phyloP scores from a whole-genome alignment of 2,888 invertebrate genomes.

The Tetheella fluctuosa region DNA sequence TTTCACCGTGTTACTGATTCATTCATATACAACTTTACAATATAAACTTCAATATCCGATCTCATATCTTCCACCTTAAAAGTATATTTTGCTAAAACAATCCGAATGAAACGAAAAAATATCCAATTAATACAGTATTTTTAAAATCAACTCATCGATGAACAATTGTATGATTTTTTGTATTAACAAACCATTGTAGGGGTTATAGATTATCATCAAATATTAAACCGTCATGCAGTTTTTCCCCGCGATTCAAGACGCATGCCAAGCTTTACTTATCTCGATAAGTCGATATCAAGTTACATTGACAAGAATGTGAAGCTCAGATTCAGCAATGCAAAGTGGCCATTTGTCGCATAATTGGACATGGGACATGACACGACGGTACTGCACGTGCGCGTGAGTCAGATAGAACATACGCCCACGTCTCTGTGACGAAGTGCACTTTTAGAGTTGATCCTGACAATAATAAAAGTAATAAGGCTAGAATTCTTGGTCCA shows the following conservation, averaged over 20 bases:
- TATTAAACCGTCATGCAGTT: too few relatives aligned
- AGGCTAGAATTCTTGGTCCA: not conserved
- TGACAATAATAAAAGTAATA: slow-evolving; percentile 4
- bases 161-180: too few relatives aligned
- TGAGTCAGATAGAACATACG: slow-evolving; percentile 49
- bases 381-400: slow-evolving; percentile 58
- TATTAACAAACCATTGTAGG: too few relatives aligned
- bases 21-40: too few relatives aligned
- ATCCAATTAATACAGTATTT: too few relatives aligned
- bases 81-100: too few relatives aligned
- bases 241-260: slow-evolving; percentile 13
- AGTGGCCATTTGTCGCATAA: slow-evolving; percentile 53
- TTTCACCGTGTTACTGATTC: too few relatives aligned
- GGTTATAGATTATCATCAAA: too few relatives aligned
- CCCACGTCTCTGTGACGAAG: slow-evolving; percentile 27
- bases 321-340: slow-evolving; percentile 34
- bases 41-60: too few relatives aligned
- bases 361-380: slow-evolving; percentile 60
- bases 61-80: too few relatives aligned
- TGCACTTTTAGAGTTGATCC: slow-evolving; percentile 10
- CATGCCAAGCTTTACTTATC: slow-evolving; percentile 17
- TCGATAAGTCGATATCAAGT: slow-evolving; percentile 28
- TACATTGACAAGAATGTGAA: slow-evolving; percentile 33
- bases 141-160: too few relatives aligned
- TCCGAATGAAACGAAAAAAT: too few relatives aligned